Evolutionary conservation across 2,888 invertebrate species (phyloP).

Genomic region (Orchestes rusci): DNA sequence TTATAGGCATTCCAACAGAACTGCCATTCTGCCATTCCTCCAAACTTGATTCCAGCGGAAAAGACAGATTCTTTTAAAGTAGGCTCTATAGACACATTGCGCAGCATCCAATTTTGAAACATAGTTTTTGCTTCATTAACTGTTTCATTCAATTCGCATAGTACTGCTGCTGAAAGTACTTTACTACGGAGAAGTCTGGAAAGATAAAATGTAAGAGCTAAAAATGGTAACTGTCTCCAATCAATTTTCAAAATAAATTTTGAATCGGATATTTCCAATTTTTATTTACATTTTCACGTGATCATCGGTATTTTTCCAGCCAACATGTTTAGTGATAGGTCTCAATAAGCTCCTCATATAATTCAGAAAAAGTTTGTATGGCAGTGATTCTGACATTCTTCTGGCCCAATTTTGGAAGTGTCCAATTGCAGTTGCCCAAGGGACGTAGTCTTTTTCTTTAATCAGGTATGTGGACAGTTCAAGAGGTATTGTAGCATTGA

Average conservation of each 20-base stretch:
- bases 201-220: slow-evolving; percentile 14
- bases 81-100: slow-evolving; percentile 58
- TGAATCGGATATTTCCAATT: neutral
- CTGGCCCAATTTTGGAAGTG: slow-evolving; percentile 69
- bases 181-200: slow-evolving; percentile 64
- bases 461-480: slow-evolving; percentile 59
- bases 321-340: slow-evolving; percentile 53
- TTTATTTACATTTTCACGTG: slow-evolving; percentile 55
- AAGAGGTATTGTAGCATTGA: slow-evolving; percentile 58
- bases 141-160: slow-evolving; percentile 62
- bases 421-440: slow-evolving; percentile 73
- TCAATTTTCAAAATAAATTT: neutral
- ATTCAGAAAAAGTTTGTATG: slow-evolving; percentile 59
- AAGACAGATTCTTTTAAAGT: slow-evolving; percentile 68
- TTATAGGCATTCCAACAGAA: slow-evolving; percentile 68
- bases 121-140: slow-evolving; percentile 60
- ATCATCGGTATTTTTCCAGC: slow-evolving; percentile 57
- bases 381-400: slow-evolving; percentile 62
- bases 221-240: too few species aligned
- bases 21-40: slow-evolving; percentile 67
- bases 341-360: slow-evolving; percentile 53
- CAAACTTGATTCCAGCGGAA: slow-evolving; percentile 61
- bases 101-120: slow-evolving; percentile 66
- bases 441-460: slow-evolving; percentile 70
- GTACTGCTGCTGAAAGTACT: slow-evolving; percentile 64